A percentile compares a stretch with the other conserved stretches of the same genome.
These are phyloP conservation scores for Chelon auratus DNA, from an alignment of 2,797 vertebrate genomes.

Conservation along the genomic window DNA sequence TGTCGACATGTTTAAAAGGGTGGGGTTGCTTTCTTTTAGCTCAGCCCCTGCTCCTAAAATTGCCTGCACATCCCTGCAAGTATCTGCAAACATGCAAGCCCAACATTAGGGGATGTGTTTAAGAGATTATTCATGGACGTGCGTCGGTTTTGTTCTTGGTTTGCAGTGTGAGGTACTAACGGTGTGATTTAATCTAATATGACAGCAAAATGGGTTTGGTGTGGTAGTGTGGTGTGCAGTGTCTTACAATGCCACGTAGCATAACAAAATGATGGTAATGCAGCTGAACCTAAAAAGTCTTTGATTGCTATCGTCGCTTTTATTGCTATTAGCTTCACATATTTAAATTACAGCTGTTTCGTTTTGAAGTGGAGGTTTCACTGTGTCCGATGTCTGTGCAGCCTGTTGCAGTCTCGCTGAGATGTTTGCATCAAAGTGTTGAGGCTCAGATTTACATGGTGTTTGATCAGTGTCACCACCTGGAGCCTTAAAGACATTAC, in stretches of 20 bases:
- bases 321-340: not conserved
- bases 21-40: not conserved
- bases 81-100: not conserved
- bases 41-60: not conserved
- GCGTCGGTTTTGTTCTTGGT: conserved; percentile 6
- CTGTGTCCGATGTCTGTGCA: conserved; percentile 15
- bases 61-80: not conserved
- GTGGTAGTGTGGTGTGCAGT: not conserved
- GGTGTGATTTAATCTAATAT: conserved; percentile 2
- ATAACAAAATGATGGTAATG: not conserved
- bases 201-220: conserved; percentile 13
- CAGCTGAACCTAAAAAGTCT: not conserved
- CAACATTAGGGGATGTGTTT: no score
- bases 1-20: not conserved
- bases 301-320: no score
- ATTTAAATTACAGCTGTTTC: conserved; percentile 11
- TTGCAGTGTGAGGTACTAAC: conserved; percentile 4
- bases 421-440: conserved; percentile 49
- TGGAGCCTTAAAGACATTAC: conserved; percentile 65
- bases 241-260: not conserved
- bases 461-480: conserved; percentile 70
- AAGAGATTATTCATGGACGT: not conserved
- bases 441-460: conserved; percentile 47
- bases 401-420: conserved; percentile 23
- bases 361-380: not conserved